Evolutionary conservation across 64 coral and sea anemone genomes (phyloP), one percentile per base, ranked within the genome.

Genomic region (Montipora sp.): DNA sequence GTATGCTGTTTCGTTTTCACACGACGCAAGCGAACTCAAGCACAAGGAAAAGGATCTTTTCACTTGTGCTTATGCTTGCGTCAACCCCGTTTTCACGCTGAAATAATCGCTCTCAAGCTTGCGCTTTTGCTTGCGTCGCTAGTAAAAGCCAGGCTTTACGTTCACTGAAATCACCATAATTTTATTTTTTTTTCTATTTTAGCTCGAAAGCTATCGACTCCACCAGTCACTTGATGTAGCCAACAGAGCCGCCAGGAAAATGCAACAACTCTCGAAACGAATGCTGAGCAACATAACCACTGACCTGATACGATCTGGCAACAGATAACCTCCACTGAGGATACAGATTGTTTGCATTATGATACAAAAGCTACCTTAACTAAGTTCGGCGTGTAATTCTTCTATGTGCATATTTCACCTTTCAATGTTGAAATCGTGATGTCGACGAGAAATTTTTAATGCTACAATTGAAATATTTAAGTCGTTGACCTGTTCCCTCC

Each of bases 201-300:
- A 89, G 89, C 77, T 94, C 51, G 95, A 98, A 69, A 94, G 95
- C 48, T 65, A 87, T 88, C 91, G 95, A 58, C 95, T 98, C 77
- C 95, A 98, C 10, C 61, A 92, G 44, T 98, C 95, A 15, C 95
- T 98, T 7, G 95, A 98, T 36, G 95, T 94, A 15, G 95, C 95
- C 11, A 98, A 92, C 73, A 91, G 84, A 84, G 95, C 95, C 43
- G 95, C 95, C 43, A 90, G 95, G 72, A 78, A 84, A 69, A 94
- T 98, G 84, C 95, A 98, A 22, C 67, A 87, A 47, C 68, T 98
- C 8, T 98, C 95, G 12, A 98, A 98, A 60, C 81, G 89, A 79
- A 98, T 98, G 95, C 73, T 98, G 5, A 94, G 82, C 27, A 90
- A 93, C 0, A 86, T 98, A n/a, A 89, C 95, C 7, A 83, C 88